Evolutionary conservation across 2,113 vertebrate genomes (phyloP), one percentile per base, ranked within the genome.

Genomic region (Pungitius pungitius): DNA sequence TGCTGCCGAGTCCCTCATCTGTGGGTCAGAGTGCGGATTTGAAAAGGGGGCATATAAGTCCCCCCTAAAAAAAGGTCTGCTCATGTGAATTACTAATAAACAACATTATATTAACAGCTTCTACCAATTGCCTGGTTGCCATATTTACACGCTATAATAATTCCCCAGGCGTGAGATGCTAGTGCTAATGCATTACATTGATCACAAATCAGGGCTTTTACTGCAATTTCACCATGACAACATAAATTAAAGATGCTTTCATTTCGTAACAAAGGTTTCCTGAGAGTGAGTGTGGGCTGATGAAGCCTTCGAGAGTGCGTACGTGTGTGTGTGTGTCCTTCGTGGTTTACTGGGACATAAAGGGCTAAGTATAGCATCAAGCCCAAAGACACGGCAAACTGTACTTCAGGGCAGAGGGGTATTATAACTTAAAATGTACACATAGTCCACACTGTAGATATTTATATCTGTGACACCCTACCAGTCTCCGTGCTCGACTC

Each of bases 401-500:
- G 77, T 69, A 75, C 70, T 49, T 5, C n/a, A 26, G 42, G 67
- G 59, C 42, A 26, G 15, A 0, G 1, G 51, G 67, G 33, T 39
- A 37, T 22, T 43, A 51, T 24, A 43, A 27, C 27, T 40, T 6
- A 42, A 55, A 52, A 43, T 58, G 12, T 24, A 33, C 18, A 33
- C 27, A 47, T 49, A 45, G 18, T 24, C 14, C 6, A 24, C 8
- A 14, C 35, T 47, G 64, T n/a, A 60, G 24, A 26, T n/a, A 8
- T 59, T 17, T 43, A 43, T 4, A 6, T 59, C 17, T 62, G 27
- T 20, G 18, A 57, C 20, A 5, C 6, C 51, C 84, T 72, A 97
- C 97, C 97, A 85, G 95, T 95, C 91, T 95, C 85, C 39, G 92
- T 95, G 88, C 95, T 95, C 3, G 94, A 91, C 84, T 94, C 94